phyloP scores from a whole-genome alignment of 2,888 invertebrate genomes.

The Drosophila basisetae region DNA sequence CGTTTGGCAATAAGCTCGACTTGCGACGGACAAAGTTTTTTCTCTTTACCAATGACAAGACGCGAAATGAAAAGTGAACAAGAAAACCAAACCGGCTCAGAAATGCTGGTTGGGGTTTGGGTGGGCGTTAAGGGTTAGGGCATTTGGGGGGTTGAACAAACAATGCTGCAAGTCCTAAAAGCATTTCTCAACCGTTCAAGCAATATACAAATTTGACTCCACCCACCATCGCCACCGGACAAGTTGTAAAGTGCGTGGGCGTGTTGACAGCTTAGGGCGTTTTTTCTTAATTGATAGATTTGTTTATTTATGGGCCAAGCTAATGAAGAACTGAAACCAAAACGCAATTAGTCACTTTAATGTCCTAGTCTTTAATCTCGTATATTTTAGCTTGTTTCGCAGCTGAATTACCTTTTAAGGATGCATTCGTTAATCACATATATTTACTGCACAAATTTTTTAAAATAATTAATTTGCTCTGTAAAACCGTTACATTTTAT shows the following conservation, averaged over 20 bases:
- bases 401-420: neutral
- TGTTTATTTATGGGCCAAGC: slow-evolving; percentile 31
- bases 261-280: slow-evolving; percentile 60
- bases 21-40: slow-evolving; percentile 50
- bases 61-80: slow-evolving; percentile 14
- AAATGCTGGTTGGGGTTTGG: slow-evolving; percentile 1
- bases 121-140: slow-evolving; percentile 4
- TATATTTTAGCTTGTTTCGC: neutral
- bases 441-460: neutral
- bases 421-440: neutral
- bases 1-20: slow-evolving; percentile 57
- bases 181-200: slow-evolving; percentile 22
- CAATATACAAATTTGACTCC: slow-evolving; percentile 6
- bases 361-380: neutral
- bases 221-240: slow-evolving; percentile 4
- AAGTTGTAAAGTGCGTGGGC: slow-evolving; percentile 45
- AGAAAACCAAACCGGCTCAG: slow-evolving; percentile 40
- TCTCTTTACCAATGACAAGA: slow-evolving; percentile 66
- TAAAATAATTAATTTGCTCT: neutral
- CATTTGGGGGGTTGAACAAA: slow-evolving; percentile 41
- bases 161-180: slow-evolving; percentile 50
- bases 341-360: slow-evolving; percentile 15
- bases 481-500: neutral
- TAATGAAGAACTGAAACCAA: neutral
- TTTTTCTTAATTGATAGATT: slow-evolving; percentile 61